Base-by-base conservation (phyloP, 2,888 invertebrate genomes). In the Cephus spinipes region DNA sequence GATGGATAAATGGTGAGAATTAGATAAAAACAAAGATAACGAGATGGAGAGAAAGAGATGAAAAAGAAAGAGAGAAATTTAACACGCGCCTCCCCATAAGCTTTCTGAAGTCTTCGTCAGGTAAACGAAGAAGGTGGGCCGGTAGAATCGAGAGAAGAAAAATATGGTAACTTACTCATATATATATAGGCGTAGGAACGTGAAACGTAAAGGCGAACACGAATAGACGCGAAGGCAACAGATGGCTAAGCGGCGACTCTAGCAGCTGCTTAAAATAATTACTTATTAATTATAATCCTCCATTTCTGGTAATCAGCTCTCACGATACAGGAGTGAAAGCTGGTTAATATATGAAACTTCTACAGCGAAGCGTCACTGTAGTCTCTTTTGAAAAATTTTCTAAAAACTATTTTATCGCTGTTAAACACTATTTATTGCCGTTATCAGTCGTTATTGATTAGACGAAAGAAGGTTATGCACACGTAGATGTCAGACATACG, bases 181-280 rank as follows among this genome's bases (percentile, higher is more conserved):
- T 12, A 4, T 55, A 15, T 23, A 11, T 73, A 35, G 34, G 75
- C 36, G 68, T 36, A 75, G 75, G 71, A 31, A 77, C 31, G 75
- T 12, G 36, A 73, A 33, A 69, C 74, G 74, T 74, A 73, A 79
- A 78, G 77, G 68, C 30, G n/a, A 73, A 12, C 55, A 23, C 55
- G 15, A 23, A 55, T 55, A 55, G 55, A 55, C 9, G 23, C n/a
- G 73, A 40, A 34, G 74, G 75, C 78, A 78, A 79, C 81, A 78
- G 81, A 81, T 79, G 81, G 79, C 78, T 31, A 68, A 15, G 73
- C 76, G 79, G 68, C 33, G 73, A 68, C 69, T 77, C 77, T 74
- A 73, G 74, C 77, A 80, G 77, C 79, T 79, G 80, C 74, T 80
- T 74, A 77, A 74, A 79, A 79, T 79, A 80, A 80, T 80, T 77